Evolutionary conservation across 2,113 vertebrate species (phyloP).

Genomic region (Lutjanus erythropterus): DNA sequence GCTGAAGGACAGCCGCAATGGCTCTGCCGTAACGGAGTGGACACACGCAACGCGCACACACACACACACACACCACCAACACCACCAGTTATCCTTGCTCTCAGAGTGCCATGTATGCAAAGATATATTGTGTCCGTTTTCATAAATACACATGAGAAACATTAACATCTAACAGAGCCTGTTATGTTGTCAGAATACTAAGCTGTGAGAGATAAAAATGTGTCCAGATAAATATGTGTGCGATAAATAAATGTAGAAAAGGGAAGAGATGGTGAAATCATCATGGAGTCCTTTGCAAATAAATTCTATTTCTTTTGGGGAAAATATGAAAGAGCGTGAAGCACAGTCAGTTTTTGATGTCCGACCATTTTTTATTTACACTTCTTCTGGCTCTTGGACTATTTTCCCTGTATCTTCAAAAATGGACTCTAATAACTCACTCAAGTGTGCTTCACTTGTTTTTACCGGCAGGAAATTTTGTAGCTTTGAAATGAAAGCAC

Average conservation of each 20-base stretch:
- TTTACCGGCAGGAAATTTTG: neutral
- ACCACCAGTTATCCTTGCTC: slow-evolving; percentile 18
- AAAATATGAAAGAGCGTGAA: neutral
- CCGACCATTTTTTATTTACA: slow-evolving; percentile 21
- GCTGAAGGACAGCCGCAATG: slow-evolving; percentile 69
- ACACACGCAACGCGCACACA: slow-evolving; percentile 8
- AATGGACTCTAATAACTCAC: slow-evolving; percentile 2
- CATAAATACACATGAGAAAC: slow-evolving; percentile 31
- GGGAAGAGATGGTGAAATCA: slow-evolving; percentile 3
- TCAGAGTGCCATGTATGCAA: slow-evolving; percentile 9
- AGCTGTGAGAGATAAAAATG: slow-evolving; percentile 8
- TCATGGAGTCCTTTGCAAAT: slow-evolving; percentile 3
- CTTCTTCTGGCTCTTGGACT: neutral
- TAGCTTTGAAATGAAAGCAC: slow-evolving; percentile 15
- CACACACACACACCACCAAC: slow-evolving; percentile 8
- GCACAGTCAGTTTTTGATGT: slow-evolving; percentile 7
- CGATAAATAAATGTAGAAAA: slow-evolving; percentile 5
- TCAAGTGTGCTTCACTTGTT: slow-evolving; percentile 7
- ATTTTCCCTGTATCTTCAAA: slow-evolving; percentile 23
- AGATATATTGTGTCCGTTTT: slow-evolving; percentile 28
- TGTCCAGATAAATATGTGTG: neutral
- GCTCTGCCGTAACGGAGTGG: slow-evolving; percentile 39
- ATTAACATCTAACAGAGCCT: neutral
- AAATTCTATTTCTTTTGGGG: slow-evolving; percentile 16
- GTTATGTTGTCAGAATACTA: slow-evolving; percentile 27